Conservation (phyloP, 2,888 invertebrate species). For the Dendrolimus houi region DNA sequence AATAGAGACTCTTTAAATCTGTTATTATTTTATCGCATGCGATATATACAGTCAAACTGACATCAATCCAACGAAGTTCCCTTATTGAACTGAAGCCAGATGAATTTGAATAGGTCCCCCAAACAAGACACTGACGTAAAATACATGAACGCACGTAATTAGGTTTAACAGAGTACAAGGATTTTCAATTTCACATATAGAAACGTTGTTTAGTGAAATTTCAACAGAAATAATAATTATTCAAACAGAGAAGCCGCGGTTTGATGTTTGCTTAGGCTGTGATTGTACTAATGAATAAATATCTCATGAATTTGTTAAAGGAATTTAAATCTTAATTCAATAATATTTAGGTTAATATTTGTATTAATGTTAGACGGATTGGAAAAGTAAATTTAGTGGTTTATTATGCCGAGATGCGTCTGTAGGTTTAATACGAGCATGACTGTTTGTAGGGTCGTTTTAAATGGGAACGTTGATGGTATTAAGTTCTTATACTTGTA, state of each 20-base stretch:
- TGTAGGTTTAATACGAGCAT: neutral
- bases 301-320: constrained; percentile 5
- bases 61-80: too few species aligned
- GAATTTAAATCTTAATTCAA: neutral
- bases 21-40: too few species aligned
- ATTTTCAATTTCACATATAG: constrained; percentile 29
- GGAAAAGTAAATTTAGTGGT: neutral
- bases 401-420: neutral
- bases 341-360: too few species aligned
- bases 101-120: neutral
- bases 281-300: constrained; percentile 48
- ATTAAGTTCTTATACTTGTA: too few species aligned
- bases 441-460: neutral
- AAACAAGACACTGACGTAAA: neutral
- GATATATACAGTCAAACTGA: too few species aligned
- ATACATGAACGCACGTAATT: constrained; percentile 20
- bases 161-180: constrained; percentile 30
- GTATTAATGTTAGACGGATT: neutral
- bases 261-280: constrained; percentile 53
- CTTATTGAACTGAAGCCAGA: neutral
- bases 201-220: constrained; percentile 38
- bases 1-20: too few species aligned
- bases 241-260: constrained; percentile 43
- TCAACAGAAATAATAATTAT: constrained; percentile 52
- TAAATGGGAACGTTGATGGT: too few species aligned